Conservation (phyloP, 2,888 invertebrate genomes). For the Cetonia aurata region DNA sequence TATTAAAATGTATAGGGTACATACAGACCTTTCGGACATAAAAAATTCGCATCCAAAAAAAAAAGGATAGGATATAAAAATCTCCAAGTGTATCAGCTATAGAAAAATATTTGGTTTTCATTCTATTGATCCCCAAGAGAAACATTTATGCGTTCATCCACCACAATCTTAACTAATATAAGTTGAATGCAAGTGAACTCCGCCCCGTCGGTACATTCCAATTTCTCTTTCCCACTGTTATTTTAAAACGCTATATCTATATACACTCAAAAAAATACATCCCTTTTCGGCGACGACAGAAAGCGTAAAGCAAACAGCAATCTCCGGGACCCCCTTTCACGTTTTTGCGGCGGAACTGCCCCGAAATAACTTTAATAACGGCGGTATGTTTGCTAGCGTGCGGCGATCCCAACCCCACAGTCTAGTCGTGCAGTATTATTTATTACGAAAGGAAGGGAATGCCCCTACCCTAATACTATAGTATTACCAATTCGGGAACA, state of each 20-base stretch:
- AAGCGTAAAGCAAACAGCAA: slow-evolving; percentile 32
- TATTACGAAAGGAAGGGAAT: slow-evolving; percentile 17
- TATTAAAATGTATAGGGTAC: too few species aligned
- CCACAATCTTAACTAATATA: too few species aligned
- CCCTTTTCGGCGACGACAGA: neutral
- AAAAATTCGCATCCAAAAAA: too few species aligned
- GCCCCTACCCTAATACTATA: slow-evolving; percentile 5
- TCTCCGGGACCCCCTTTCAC: slow-evolving; percentile 25
- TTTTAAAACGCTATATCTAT: slow-evolving; percentile 10
- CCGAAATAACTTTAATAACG: slow-evolving; percentile 37
- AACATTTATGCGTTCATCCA: too few species aligned
- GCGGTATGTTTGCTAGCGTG: neutral
- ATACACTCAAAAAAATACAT: neutral
- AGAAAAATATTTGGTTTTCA: too few species aligned
- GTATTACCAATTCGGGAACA: slow-evolving; percentile 32
- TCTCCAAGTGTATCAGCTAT: too few species aligned
- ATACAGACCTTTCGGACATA: too few species aligned
- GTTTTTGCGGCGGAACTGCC: slow-evolving; percentile 22
- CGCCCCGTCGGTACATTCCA: too few species aligned
- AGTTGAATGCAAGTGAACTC: too few species aligned
- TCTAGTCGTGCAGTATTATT: slow-evolving; percentile 30
- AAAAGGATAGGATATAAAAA: too few species aligned
- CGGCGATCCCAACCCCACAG: neutral
- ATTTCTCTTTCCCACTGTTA: neutral
- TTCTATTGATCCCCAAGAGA: too few species aligned